Evolutionary conservation across 2,888 invertebrate species (phyloP), one percentile per base, ranked within the genome.

Genomic region (Gandaritis pyraliata): DNA sequence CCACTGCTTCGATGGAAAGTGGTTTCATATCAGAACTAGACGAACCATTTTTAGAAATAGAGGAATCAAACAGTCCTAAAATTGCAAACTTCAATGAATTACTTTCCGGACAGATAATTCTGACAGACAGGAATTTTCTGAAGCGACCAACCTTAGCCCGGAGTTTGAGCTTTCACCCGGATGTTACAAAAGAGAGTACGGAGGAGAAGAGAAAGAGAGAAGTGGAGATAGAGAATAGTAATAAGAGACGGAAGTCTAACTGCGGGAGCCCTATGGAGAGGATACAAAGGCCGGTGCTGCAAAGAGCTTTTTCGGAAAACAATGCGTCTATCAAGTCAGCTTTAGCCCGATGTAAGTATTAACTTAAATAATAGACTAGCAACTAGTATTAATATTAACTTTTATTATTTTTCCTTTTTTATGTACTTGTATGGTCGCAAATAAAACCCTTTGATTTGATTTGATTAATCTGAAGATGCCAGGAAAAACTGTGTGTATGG

Each of bases 271-370:
- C 6, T 65, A 61, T 69, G 0, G 66, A 72, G 39, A 72, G 71
- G 8, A 10, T 72, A 0, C 71, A 72, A 1, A 76, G 93, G 64
- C 92, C 93, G 0, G 76, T 89, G 1, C 75, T 95, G 56, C 93
- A 94, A 69, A 87, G 96, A 52, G 95, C 95, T 23, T 93, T 94
- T 71, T 97, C 97, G 0, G 96, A 97, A 68, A 96, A 96, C 49
- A 97, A 97, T 78, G 95, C 96, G 0, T 95, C 94, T 0, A 95
- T 96, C 12, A 96, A 95, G 94, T 93, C 93, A 10, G 96, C 96
- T 0, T 83, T 96, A 65, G 94, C 95, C 13, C 86, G 95, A 85
- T 95, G 94, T 94, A 72, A 93, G 93, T 93, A 72, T 39, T 10
- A 1, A 33, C 1, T 1, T 1, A 33, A 33, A 7, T 33, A 10